Conservation (phyloP, 2,888 invertebrate species). For the Cataglyphis altisquamis region DNA sequence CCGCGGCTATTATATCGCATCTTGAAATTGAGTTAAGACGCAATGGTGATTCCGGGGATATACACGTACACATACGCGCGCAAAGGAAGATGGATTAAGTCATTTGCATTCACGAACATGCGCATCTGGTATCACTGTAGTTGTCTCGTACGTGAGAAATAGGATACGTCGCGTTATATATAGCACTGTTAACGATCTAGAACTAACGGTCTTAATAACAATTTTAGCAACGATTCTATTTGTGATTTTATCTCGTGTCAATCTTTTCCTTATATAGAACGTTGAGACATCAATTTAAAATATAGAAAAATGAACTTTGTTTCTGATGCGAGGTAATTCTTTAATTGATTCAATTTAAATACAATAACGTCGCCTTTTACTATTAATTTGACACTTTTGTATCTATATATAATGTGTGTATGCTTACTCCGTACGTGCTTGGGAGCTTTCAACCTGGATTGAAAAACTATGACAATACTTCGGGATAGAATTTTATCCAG, state of each 20-base stretch:
- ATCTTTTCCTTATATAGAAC: background rate
- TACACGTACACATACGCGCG: constrained; percentile 1
- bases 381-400: background rate
- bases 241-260: background rate
- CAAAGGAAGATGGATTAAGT: constrained; percentile 47
- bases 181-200: background rate
- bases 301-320: background rate
- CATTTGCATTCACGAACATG: constrained; percentile 52
- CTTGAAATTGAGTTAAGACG: constrained; percentile 48
- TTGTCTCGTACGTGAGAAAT: constrained; percentile 44
- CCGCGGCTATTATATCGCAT: constrained; percentile 39
- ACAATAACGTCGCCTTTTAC: background rate
- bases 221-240: background rate
- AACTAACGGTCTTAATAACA: background rate
- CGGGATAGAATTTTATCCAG: constrained; percentile 32
- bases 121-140: constrained; percentile 36
- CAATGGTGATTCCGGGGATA: constrained; percentile 23
- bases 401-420: background rate
- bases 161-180: constrained; percentile 14
- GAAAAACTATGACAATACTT: constrained; percentile 9
- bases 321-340: too few species aligned
- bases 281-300: background rate
- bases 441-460: constrained; percentile 2
- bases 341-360: background rate
- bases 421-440: background rate